Evolutionary conservation across 2,888 invertebrate species (phyloP), one percentile per base, ranked within the genome.

Genomic region (Euzophera pinguis): DNA sequence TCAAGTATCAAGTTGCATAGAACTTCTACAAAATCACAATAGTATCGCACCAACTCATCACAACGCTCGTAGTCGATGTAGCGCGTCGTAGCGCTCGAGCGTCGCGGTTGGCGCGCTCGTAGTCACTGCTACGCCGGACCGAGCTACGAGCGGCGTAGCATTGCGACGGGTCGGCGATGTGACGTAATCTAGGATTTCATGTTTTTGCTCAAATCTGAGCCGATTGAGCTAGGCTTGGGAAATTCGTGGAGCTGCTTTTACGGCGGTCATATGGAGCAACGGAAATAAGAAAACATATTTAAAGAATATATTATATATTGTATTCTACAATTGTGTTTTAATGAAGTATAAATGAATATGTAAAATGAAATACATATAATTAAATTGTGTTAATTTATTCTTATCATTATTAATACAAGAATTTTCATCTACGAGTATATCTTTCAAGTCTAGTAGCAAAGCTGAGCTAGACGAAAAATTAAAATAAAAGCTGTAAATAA

Each of bases 51-150:
- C 22, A 5, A 22, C 22, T 22, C 22, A 22, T 22, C 22, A 22
- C 22, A 22, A 22, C 22, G 5, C 22, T 37, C 37, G 37, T 37
- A 37, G 37, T 12, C 12, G 12, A 55, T 64, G 69, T 70, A 71
- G 61, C 58, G 61, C 58, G 53, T 50, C 66, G 69, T 69, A 71
- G 69, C 67, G 66, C 61, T 61, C 78, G 71, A 63, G 72, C 81
- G 73, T 71, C 77, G 71, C 78, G 71, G 64, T 55, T 78, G 80
- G 71, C 76, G 77, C 68, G 75, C 68, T 67, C 81, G 83, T 85
- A 84, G 81, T 69, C 76, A 84, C 85, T 83, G 81, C 78, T 86
- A 85, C 85, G 78, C 61, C 57, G 69, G 65, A 70, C 73, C 72
- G 72, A 59, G 58, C 66, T 62, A 67, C 66, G 61, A 50, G 57